phyloP scores from a whole-genome alignment of 2,113 vertebrate genomes.

The Melanerpes formicivorus region DNA sequence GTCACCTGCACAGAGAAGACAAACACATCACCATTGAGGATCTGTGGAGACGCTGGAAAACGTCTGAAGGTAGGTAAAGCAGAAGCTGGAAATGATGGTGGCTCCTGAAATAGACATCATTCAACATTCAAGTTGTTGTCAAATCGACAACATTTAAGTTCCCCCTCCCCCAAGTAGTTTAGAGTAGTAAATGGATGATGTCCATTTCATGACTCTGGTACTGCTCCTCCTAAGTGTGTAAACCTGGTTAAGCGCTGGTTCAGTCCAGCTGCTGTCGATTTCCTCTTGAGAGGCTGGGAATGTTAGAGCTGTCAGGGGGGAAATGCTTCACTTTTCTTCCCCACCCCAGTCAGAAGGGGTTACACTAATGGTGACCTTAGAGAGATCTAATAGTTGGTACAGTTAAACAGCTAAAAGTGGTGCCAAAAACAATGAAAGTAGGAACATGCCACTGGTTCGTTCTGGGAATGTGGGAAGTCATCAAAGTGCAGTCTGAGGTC shows the following conservation, averaged over 20 bases:
- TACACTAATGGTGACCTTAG: not conserved
- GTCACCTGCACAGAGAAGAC: conserved; percentile 94
- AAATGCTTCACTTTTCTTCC: not conserved
- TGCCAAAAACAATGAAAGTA: not conserved
- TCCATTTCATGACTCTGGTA: not conserved
- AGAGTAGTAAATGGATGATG: not conserved
- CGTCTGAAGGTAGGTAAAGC: conserved; percentile 86
- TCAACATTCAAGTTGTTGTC: not conserved
- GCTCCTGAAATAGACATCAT: not conserved
- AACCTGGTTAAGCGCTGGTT: not conserved
- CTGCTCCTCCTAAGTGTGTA: not conserved
- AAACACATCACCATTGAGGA: conserved; percentile 98
- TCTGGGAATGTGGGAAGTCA: not conserved
- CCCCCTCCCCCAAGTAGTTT: not conserved
- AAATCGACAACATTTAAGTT: not conserved
- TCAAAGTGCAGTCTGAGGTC: not conserved
- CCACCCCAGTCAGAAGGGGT: not conserved
- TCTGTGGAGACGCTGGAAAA: conserved; percentile 96
- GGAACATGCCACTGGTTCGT: not conserved
- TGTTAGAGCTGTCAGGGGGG: not conserved
- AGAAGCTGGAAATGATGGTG: not conserved
- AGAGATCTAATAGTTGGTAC: not conserved
- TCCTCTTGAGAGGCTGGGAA: not conserved
- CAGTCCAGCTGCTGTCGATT: not conserved
- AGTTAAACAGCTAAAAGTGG: not conserved